Conservation (phyloP, 2,113 vertebrate species). For the Pristiophorus japonicus region DNA sequence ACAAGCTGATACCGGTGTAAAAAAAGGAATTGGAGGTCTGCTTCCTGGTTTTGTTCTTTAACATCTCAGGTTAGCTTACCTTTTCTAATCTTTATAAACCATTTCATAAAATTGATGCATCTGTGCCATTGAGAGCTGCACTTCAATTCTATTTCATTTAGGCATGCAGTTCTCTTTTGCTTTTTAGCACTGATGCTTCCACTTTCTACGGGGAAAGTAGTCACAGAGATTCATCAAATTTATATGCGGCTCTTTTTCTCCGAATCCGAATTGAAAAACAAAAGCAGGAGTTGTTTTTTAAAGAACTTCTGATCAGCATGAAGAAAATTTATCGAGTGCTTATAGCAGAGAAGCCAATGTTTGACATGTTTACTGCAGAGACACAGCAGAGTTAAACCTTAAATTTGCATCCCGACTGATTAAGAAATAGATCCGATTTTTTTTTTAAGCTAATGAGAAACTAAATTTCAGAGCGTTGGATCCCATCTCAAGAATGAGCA, state of each 20-base stretch:
- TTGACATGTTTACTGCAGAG: background rate
- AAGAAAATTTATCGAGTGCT: background rate
- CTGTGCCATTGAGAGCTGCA: too few relatives aligned
- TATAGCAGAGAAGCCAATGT: too few relatives aligned
- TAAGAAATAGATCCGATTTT: background rate
- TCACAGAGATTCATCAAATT: background rate
- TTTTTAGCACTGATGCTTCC: too few relatives aligned
- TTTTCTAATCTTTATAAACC: too few relatives aligned
- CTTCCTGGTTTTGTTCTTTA: too few relatives aligned
- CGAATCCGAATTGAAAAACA: background rate
- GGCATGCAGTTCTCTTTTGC: too few relatives aligned
- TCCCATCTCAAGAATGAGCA: background rate
- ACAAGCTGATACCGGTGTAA: too few relatives aligned
- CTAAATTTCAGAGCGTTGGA: background rate
- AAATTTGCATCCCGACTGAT: background rate
- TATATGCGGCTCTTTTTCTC: background rate
- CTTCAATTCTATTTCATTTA: too few relatives aligned
- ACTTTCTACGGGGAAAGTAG: background rate
- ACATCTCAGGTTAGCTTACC: too few relatives aligned
- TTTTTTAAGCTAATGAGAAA: background rate
- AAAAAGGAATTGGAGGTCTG: too few relatives aligned
- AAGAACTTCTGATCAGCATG: background rate
- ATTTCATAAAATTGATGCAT: too few relatives aligned
- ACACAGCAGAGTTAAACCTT: background rate
- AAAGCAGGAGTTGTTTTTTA: background rate